Evolutionary conservation across 2,888 invertebrate species (phyloP).

Genomic region (Diachrysia chrysitis): DNA sequence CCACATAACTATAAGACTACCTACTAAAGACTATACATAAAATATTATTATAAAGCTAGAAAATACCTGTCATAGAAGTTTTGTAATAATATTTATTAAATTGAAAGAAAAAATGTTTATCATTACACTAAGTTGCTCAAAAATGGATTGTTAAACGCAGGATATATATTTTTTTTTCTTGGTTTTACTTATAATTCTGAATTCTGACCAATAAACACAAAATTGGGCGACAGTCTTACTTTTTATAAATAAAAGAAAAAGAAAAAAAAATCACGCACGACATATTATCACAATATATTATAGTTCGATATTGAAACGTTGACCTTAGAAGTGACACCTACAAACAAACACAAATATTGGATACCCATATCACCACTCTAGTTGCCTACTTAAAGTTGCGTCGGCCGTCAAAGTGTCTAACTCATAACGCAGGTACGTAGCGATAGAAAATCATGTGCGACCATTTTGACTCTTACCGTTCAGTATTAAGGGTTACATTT

Average conservation of each 20-base stretch:
- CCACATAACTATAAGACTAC: no score
- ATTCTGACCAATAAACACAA: no score
- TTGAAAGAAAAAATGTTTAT: no score
- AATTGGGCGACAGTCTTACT: no score
- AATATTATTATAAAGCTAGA: no score
- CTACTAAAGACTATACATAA: no score
- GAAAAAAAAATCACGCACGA: not conserved
- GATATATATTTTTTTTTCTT: no score
- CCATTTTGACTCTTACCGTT: constrained; percentile 19
- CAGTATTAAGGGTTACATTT: constrained; percentile 43
- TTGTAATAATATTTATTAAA: no score
- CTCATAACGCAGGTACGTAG: constrained; percentile 74
- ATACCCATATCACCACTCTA: constrained; percentile 70
- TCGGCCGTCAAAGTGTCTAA: constrained; percentile 82
- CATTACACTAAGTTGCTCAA: no score
- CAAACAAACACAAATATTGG: constrained; percentile 64
- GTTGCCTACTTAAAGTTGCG: constrained; percentile 74
- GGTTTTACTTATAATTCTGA: no score
- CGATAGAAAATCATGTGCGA: constrained; percentile 46
- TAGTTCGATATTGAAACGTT: constrained; percentile 3
- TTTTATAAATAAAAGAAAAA: not conserved
- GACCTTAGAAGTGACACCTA: constrained; percentile 47
- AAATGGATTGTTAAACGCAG: no score
- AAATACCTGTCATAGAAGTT: no score
- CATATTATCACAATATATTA: not conserved